Evolutionary conservation across 2,113 vertebrate genomes (phyloP).

Genomic region (Paramormyrops kingsleyae): DNA sequence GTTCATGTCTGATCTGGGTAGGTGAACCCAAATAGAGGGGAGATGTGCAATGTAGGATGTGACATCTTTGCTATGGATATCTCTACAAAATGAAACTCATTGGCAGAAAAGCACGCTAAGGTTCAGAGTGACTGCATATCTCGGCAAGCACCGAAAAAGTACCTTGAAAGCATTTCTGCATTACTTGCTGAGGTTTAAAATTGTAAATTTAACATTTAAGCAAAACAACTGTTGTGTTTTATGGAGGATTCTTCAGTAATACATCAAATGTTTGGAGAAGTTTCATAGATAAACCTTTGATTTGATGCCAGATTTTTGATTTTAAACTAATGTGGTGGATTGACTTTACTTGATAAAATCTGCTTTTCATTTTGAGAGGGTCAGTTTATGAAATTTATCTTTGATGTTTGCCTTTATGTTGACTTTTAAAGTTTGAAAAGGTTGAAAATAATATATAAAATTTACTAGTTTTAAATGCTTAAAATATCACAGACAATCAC

Average conservation of each 20-base stretch:
- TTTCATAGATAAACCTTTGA: constrained; percentile 17
- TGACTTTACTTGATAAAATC: constrained; percentile 10
- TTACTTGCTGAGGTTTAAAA: not conserved
- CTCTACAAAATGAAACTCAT: not conserved
- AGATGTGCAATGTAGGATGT: not conserved
- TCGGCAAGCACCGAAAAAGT: not conserved
- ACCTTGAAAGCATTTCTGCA: not conserved
- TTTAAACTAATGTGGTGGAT: not conserved
- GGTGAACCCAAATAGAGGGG: not conserved
- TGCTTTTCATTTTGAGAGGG: constrained; percentile 13
- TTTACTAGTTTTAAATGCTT: not conserved
- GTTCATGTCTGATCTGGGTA: not conserved
- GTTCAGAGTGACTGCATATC: not conserved
- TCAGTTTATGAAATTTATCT: constrained; percentile 6
- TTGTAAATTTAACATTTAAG: not conserved
- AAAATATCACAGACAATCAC: not conserved
- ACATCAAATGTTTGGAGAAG: not conserved
- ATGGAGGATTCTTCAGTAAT: not conserved
- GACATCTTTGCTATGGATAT: not conserved
- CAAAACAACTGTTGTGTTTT: not conserved
- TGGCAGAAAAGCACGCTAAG: not conserved
- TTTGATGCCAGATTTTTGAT: constrained; percentile 5
- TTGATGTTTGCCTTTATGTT: constrained; percentile 2
- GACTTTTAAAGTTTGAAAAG: not conserved
- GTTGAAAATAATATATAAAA: not conserved